Base-by-base conservation (phyloP, 2,113 vertebrate species). In the Marmota flaviventris region DNA sequence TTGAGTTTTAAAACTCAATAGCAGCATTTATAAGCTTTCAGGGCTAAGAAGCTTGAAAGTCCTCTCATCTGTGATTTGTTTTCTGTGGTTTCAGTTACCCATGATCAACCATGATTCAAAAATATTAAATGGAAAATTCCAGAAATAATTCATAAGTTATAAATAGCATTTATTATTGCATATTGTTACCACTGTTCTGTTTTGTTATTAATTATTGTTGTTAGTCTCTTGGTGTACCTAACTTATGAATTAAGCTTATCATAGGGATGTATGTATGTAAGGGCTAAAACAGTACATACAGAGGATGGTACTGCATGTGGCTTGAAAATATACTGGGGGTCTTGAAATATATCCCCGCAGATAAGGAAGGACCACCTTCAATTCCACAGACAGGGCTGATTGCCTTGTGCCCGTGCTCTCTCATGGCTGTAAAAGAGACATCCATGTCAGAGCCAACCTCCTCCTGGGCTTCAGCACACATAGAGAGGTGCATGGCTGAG, bases 1-100 rank as follows among this genome's bases (percentile, higher is more conserved):
- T 92, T 97, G 97, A 94, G 95, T 97, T 97, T 94, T 69, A 84
- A 81, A 93, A 94, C 97, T 97, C 97, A 97, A 96, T 94, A 78
- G 16, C 7, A 58, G n/a, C 39, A 93, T 96, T 78, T 98, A 12
- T 13, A 65, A 97, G 93, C 83, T 93, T 85, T 92, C 0, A 3
- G 89, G 92, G 96, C 98, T 98, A 96, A 96, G 84, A 24, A 95
- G 56, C 48, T 32, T 2, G 42, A 22, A 45, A 84, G 25, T 39
- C 8, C 17, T 6, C 58, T 16, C 4, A 29, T n/a, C 12, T 8
- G 13, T 34, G 18, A 10, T 53, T 84, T 67, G 42, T 8, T 65
- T 76, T 53, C 20, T 14, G 24, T 67, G 6, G 45, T 65, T 82
- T 85, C n/a, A 90, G 25, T 76, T 77, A 25, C n/a, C 22, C 22